phyloP scores from a whole-genome alignment of 92 coral and sea anemone species.

The Porites evermanni region DNA sequence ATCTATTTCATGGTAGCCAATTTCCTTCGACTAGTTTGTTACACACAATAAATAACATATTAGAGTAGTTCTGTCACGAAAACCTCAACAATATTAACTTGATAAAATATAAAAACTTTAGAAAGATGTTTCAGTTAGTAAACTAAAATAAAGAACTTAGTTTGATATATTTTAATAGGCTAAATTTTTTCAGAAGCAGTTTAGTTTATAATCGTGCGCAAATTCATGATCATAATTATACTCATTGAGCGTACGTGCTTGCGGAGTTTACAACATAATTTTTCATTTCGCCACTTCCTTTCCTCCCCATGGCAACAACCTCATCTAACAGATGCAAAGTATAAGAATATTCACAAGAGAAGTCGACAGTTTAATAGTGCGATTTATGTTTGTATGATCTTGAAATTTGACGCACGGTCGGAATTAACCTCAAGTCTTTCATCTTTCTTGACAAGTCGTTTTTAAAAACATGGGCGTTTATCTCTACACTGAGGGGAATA shows the following conservation, averaged over 20 bases:
- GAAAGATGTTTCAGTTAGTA: too few species aligned
- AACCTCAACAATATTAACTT: too few species aligned
- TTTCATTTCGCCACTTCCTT: not conserved
- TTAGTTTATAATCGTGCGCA: not conserved
- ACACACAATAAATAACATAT: not conserved
- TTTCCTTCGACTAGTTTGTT: not conserved
- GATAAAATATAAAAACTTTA: too few species aligned
- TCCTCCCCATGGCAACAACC: not conserved
- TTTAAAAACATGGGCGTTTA: not conserved
- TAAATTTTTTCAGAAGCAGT: too few species aligned
- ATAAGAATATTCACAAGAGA: not conserved
- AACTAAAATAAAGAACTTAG: too few species aligned
- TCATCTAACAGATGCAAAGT: not conserved
- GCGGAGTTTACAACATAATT: not conserved
- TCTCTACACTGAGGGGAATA: not conserved
- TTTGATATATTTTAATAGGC: too few species aligned
- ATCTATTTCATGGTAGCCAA: not conserved
- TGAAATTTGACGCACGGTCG: not conserved
- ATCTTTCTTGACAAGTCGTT: slow-evolving; percentile 5
- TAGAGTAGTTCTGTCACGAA: too few species aligned
- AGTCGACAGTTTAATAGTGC: not conserved
- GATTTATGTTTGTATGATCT: not conserved
- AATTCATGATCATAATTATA: not conserved
- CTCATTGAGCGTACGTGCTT: not conserved
- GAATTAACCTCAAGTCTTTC: not conserved